These are phyloP conservation scores for Thrips palmi DNA, from an alignment of 1,140 invertebrate genomes.

Conservation along the genomic window DNA sequence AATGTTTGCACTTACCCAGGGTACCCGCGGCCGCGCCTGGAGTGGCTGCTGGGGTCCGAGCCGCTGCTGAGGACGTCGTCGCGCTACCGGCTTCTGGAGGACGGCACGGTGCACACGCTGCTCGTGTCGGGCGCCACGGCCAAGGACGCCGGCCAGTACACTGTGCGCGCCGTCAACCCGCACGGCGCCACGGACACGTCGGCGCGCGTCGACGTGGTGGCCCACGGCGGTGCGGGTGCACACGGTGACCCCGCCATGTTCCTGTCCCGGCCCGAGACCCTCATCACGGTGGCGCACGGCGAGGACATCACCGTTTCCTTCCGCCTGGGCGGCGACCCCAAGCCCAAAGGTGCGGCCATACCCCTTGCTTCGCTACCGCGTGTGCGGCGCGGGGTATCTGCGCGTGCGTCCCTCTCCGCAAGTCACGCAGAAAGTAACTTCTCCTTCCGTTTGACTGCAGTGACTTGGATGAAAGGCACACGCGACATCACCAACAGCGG, in stretches of 20 bases:
- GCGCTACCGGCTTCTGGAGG: conserved; percentile 47
- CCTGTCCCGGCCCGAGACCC: conserved; percentile 51
- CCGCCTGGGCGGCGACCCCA: conserved; percentile 57
- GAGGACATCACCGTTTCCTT: conserved; percentile 67
- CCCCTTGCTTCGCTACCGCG: neutral
- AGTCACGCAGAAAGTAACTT: conserved; percentile 1
- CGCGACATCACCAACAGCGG: conserved; percentile 60
- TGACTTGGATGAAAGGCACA: conserved; percentile 69
- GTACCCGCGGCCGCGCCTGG: conserved; percentile 35
- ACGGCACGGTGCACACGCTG: conserved; percentile 70
- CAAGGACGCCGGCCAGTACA: conserved; percentile 75
- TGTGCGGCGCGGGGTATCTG: neutral
- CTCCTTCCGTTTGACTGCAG: conserved; percentile 31
- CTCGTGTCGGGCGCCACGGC: conserved; percentile 55
- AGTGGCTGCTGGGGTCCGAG: conserved; percentile 46
- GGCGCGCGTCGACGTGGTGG: conserved; percentile 44
- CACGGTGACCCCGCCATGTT: conserved; percentile 55
- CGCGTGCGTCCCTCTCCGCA: conserved; percentile 10
- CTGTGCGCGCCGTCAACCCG: conserved; percentile 58
- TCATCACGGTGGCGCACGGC: conserved; percentile 48
- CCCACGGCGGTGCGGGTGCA: conserved; percentile 25
- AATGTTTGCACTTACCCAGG: conserved; percentile 20
- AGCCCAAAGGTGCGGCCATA: conserved; percentile 45
- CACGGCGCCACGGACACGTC: conserved; percentile 57
- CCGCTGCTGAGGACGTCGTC: conserved; percentile 32